Base-by-base conservation (phyloP, 2,888 invertebrate genomes). In the Drosophila mimica region DNA sequence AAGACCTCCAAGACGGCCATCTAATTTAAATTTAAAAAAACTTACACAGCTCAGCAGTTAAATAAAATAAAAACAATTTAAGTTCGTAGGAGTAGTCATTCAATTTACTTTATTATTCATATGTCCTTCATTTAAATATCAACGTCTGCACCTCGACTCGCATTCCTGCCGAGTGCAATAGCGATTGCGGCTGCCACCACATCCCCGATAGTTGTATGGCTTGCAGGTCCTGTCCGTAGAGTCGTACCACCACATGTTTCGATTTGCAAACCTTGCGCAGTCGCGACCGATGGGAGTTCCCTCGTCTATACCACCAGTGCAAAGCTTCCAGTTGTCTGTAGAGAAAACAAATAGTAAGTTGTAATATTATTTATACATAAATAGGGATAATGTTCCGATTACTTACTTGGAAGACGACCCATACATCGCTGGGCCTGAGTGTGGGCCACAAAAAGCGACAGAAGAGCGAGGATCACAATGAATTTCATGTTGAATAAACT, bases 401-500 rank as follows among this genome's bases (percentile, higher is more conserved):
- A 36, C 28, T 54, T 54, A 54, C 54, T 1, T 17, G 17, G 6
- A 28, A 54, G 3, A 36, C 54, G 9, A 11, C 52, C n/a, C n/a
- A n/a, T n/a, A n/a, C n/a, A n/a, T n/a, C n/a, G n/a, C n/a, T n/a
- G 79, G 15, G 66, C 57, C 30, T 72, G 43, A 3, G 43, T 31
- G 6, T 34, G 30, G 33, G 54, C 52, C 48, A 81, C 57, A 13
- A 52, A 73, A 13, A 81, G 20, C 6, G 52, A 52, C 9, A 81
- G 53, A 25, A 60, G 54, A 17, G 66, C 53, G 40, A 73, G 53
- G 40, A 77, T 20, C 11, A 64, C 25, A 30, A 69, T 34, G n/a
- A 77, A 73, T 51, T 81, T 79, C 77, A 79, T 81, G 20, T 38
- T 43, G n/a, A 36, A 0, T 3, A 11, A 28, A 2, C 11, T 53